Conservation (phyloP, 2,113 vertebrate species). For the Mirounga angustirostris region DNA sequence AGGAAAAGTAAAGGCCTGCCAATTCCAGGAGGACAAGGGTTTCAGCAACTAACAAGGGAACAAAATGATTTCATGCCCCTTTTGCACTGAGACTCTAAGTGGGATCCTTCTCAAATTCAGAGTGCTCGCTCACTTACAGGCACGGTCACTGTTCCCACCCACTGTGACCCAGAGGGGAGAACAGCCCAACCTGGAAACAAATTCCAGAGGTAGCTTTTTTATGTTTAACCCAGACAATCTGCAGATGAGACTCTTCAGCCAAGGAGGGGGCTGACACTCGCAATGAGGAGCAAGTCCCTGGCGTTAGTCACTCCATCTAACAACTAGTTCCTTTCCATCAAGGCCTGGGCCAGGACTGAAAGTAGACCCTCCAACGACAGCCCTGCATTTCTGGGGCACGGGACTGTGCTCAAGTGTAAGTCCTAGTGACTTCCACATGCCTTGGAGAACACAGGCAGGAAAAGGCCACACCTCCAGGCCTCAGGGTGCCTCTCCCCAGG, state of each 20-base stretch:
- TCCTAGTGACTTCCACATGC: not conserved
- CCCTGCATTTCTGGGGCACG: not conserved
- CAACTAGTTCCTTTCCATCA: not conserved
- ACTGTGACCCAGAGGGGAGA: not conserved
- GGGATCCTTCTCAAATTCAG: slow-evolving; percentile 30
- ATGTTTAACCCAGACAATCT: slow-evolving; percentile 64
- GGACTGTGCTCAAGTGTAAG: not conserved
- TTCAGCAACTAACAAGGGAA: slow-evolving; percentile 56
- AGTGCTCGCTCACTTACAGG: not conserved
- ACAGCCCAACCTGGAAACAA: slow-evolving; percentile 60
- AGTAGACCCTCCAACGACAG: not conserved
- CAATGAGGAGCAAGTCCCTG: not conserved
- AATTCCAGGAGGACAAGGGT: slow-evolving; percentile 70
- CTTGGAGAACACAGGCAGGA: not conserved
- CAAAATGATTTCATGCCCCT: slow-evolving; percentile 59
- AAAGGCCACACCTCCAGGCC: not conserved
- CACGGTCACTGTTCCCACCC: slow-evolving; percentile 52
- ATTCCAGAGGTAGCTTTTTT: slow-evolving; percentile 64
- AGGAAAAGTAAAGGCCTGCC: slow-evolving; percentile 68
- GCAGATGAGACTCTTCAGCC: not conserved
- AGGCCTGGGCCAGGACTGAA: not conserved
- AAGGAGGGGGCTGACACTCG: not conserved
- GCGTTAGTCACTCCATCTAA: slow-evolving; percentile 11
- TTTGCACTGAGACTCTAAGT: not conserved
- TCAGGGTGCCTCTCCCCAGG: not conserved